Base-by-base conservation (phyloP, 1,140 invertebrate species). In the Bicyclus anynana region DNA sequence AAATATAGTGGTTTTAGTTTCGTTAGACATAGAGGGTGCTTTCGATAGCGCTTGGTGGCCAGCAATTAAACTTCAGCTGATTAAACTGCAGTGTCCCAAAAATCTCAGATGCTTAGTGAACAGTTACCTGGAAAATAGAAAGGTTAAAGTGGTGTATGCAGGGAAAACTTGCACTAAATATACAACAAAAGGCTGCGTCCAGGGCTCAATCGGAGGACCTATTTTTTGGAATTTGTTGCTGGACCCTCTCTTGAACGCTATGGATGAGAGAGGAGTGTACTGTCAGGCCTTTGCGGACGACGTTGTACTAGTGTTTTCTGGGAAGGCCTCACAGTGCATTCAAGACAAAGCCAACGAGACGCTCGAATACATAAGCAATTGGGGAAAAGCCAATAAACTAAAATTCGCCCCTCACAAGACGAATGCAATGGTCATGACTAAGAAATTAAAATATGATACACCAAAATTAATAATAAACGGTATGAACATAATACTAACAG, bases 1-100 rank as follows among this genome's bases (percentile, higher is more conserved):
- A 17, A 44, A 53, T 7, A 0, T 44, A 6, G 13, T 29, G 1
- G 2, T 20, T 12, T 12, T 46, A 10, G 38, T 53, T 6, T 55
- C 53, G 12, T 7, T 55, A 10, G 29, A 55, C 42, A 55, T 48
- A 55, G 53, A 48, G 53, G 29, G 53, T 13, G 33, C 53, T 18
- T 55, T 55, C 17, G 42, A 55, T 27, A 53, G 23, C 9, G 21
- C 51, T 14, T 53, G 51, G 51, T 53, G 37, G 37, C 35, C 51
- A 7, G 29, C 29, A 1, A 35, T 50, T 12, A 50, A 10, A 20
- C 5, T 9, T 2, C 2, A 10, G n/a, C 10, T 35, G 29, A 10
- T 10, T 12, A 10, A 35, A 10, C 4, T 5, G 12, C 4, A n/a
- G 2, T 35, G 29, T 10, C 29, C 29, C 3, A 10, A 5, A 2